These are phyloP conservation scores for Lissonota sp. DNA, from an alignment of 2,888 invertebrate species.

Conservation along the genomic window DNA sequence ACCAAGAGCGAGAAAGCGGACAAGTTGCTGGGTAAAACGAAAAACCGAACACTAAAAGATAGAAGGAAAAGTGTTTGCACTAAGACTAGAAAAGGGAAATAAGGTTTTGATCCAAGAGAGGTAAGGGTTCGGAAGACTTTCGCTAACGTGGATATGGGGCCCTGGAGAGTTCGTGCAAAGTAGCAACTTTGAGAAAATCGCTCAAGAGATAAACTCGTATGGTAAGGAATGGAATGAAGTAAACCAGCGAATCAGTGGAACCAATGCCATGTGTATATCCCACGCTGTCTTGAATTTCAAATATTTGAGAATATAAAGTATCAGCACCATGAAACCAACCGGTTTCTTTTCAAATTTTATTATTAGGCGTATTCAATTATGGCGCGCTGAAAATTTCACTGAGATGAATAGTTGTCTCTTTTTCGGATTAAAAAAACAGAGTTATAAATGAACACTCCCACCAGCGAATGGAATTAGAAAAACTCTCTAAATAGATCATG, in stretches of 20 bases:
- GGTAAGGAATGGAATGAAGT: conserved; percentile 28
- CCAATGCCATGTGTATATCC: conserved; percentile 1
- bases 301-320: not conserved
- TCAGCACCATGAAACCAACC: not conserved
- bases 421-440: too few species aligned
- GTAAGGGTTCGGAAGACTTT: conserved; percentile 34
- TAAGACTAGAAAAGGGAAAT: not conserved
- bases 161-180: conserved; percentile 28
- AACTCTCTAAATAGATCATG: too few species aligned
- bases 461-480: too few species aligned
- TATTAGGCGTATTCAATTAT: too few species aligned
- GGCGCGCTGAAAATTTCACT: too few species aligned
- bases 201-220: conserved; percentile 47
- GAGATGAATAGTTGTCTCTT: too few species aligned
- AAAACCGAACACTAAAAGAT: conserved; percentile 32
- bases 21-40: conserved; percentile 10
- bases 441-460: too few species aligned
- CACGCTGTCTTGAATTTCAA: conserved; percentile 12
- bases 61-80: conserved; percentile 1
- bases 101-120: conserved; percentile 25
- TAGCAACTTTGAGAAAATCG: conserved; percentile 56
- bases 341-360: too few species aligned
- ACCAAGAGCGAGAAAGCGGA: conserved; percentile 16
- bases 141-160: conserved; percentile 9
- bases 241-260: conserved; percentile 29